Percentiles rank a stretch among this genome's conserved stretches.
Evolutionary conservation across 2,797 vertebrate genomes (phyloP).

Genomic region (Bufotes viridis): DNA sequence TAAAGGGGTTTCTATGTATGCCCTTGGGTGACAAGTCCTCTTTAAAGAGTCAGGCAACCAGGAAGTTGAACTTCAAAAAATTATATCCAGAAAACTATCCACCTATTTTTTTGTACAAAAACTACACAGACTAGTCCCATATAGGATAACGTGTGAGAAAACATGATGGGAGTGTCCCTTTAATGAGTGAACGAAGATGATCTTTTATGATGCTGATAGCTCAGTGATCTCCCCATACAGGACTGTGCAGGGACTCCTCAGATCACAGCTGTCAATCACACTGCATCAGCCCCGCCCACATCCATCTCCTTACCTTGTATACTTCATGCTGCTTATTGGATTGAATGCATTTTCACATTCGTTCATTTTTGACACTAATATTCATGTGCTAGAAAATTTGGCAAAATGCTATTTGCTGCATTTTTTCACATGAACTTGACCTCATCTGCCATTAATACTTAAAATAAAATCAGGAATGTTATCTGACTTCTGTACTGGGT

Average conservation of each 20-base stretch:
- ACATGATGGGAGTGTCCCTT: too few species aligned
- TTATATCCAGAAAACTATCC: too few species aligned
- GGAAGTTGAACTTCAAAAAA: too few species aligned
- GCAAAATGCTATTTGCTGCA: not conserved
- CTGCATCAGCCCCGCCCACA: too few species aligned
- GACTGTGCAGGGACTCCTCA: not conserved
- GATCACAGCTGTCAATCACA: not conserved
- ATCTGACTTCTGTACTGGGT: constrained; percentile 28
- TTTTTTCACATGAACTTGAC: not conserved
- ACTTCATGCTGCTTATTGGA: not conserved
- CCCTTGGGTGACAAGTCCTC: too few species aligned
- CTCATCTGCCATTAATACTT: not conserved
- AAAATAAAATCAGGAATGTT: constrained; percentile 3
- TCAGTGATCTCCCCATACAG: not conserved
- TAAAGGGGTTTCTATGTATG: too few species aligned
- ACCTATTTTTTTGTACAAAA: too few species aligned
- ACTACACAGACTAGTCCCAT: too few species aligned
- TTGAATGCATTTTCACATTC: not conserved
- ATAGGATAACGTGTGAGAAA: too few species aligned
- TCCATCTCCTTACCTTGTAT: not conserved
- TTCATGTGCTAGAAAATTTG: not conserved
- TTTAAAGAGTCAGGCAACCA: too few species aligned
- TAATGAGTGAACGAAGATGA: not conserved
- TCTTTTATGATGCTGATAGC: not conserved
- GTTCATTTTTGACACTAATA: not conserved